These are phyloP conservation scores for Turnix velox DNA, from an alignment of 2,113 vertebrate genomes.

Conservation along the genomic window DNA sequence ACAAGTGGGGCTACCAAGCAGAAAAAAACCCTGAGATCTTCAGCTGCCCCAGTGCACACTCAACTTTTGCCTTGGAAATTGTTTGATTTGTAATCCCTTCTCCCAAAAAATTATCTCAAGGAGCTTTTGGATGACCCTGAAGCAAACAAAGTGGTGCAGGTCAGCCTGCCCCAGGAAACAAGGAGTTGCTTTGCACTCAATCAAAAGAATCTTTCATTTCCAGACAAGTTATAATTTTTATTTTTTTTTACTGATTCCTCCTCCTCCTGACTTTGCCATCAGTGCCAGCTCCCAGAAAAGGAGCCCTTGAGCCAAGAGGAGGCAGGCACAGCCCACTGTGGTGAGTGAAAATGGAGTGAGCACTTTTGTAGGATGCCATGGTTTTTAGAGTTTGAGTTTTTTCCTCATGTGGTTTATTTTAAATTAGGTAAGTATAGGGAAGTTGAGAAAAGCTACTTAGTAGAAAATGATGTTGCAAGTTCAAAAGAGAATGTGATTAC, in stretches of 20 bases:
- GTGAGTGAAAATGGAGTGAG: neutral
- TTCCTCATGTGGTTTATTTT: neutral
- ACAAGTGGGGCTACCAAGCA: neutral
- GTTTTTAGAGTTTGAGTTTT: neutral
- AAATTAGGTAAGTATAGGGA: neutral
- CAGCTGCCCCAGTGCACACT: neutral
- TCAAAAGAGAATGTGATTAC: neutral
- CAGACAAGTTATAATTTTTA: neutral
- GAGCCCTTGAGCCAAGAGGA: accelerated
- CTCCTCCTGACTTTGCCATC: neutral
- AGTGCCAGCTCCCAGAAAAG: neutral
- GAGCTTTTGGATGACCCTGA: neutral
- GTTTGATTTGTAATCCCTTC: neutral
- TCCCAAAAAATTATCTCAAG: neutral
- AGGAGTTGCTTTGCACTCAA: neutral
- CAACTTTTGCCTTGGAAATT: neutral
- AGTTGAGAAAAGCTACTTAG: neutral
- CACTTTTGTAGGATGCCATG: neutral
- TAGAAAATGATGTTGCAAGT: neutral
- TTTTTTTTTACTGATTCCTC: neutral
- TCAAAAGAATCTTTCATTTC: neutral
- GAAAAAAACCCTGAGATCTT: neutral
- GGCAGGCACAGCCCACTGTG: neutral
- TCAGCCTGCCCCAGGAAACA: neutral
- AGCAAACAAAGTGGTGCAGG: neutral